Evolutionary conservation across 2,888 invertebrate genomes (phyloP), one percentile per base, ranked within the genome.

Genomic region (Lacanobia wlatinum): DNA sequence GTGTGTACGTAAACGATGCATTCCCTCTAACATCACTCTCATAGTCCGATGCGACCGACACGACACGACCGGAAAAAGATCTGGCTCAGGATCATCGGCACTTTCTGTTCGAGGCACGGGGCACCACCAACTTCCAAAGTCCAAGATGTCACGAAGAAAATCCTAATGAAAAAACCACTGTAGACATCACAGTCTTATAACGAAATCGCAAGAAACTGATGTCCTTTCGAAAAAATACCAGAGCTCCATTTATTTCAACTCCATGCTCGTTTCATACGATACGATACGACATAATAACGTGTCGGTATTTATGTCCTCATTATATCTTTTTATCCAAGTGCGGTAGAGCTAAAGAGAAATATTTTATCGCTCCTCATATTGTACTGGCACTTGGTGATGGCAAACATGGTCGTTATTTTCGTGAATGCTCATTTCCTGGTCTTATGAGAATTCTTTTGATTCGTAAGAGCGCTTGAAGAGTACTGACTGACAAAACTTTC

Each of bases 291-390:
- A 76, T 70, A 69, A 73, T 79, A 82, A 73, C 53, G 70, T 66
- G 68, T 58, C 12, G 59, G 79, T 73, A 71, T 78, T 73, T 83
- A 70, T 70, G 63, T 60, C 43, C 9, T 70, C 76, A 70, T 79
- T 74, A 66, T 59, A 53, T 79, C 34, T 69, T 66, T 60, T 67
- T 71, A 67, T 68, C 40, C 70, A 52, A 61, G 43, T 66, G 38
- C 38, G 60, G 56, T 59, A 21, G 55, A 52, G 55, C 28, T 56
- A 38, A 53, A 72, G 43, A 48, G 14, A 56, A 52, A 64, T 69
- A 64, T 72, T 82, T 73, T 80, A 66, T 73, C 69, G 60, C 56
- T 52, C 56, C 21, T 38, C 10, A 34, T 68, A 60, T 40, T 61
- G 23, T 78, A 40, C 52, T 52, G 60, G 8, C 12, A 14, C 46